Conservation (phyloP, 2,888 invertebrate genomes). For the Falcaria lacertinaria region DNA sequence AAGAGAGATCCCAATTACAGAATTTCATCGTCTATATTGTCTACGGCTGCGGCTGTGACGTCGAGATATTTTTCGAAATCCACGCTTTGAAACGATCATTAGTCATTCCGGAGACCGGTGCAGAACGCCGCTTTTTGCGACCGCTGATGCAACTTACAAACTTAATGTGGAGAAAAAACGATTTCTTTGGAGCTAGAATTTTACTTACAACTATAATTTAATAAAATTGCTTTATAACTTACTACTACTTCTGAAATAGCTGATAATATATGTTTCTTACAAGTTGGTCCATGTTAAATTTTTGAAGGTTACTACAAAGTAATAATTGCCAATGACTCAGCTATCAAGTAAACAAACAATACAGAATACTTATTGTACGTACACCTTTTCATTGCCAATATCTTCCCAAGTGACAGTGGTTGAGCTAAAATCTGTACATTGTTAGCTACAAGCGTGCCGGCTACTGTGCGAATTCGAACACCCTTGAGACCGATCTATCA, state of each 20-base stretch:
- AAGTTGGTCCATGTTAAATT: too few relatives aligned
- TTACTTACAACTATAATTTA: background rate
- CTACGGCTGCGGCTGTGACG: constrained; percentile 40
- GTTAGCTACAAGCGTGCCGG: constrained; percentile 31
- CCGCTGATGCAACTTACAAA: constrained; percentile 44
- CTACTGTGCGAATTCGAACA: constrained; percentile 49
- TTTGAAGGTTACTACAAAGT: background rate
- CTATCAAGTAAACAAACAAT: background rate
- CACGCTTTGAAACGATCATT: constrained; percentile 54
- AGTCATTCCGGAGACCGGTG: constrained; percentile 54
- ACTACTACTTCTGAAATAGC: too few relatives aligned
- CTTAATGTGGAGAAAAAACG: constrained; percentile 32
- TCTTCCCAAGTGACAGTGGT: constrained; percentile 39
- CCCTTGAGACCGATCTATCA: constrained; percentile 74
- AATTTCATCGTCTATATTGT: constrained; percentile 59
- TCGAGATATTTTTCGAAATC: constrained; percentile 61
- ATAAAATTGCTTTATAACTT: too few relatives aligned
- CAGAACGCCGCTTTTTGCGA: constrained; percentile 57
- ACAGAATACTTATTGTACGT: constrained; percentile 4
- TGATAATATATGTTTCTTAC: too few relatives aligned
- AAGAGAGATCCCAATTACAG: constrained; percentile 35
- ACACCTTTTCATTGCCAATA: constrained; percentile 12
- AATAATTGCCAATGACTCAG: background rate
- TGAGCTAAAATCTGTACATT: constrained; percentile 38
- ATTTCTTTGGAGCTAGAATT: constrained; percentile 14